A percentile compares a stretch with the other conserved stretches of the same genome.
Conservation (phyloP, 2,888 invertebrate species). For the Sipunculus nudus region DNA sequence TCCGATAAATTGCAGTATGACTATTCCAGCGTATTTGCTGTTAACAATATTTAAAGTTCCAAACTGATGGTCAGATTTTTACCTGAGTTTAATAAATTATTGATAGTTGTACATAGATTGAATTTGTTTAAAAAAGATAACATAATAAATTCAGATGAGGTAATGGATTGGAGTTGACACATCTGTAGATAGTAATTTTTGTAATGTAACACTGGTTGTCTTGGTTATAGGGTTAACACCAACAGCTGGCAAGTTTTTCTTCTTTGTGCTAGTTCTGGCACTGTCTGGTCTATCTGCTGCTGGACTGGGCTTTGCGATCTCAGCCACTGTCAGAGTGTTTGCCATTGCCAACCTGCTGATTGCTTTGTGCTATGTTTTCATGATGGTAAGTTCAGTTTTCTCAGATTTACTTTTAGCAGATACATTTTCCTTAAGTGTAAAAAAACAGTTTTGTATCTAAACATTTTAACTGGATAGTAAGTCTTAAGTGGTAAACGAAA, state of each 20-base stretch:
- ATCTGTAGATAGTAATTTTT: background rate
- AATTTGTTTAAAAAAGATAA: no score
- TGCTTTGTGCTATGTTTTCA: slow-evolving; percentile 61
- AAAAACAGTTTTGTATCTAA: no score
- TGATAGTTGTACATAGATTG: no score
- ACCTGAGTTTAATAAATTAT: no score
- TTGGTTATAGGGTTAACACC: background rate
- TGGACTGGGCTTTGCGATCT: slow-evolving; percentile 58
- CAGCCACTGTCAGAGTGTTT: slow-evolving; percentile 56
- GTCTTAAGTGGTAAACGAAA: no score
- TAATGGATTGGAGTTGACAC: background rate
- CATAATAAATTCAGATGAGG: background rate
- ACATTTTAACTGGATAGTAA: no score
- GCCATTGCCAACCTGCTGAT: slow-evolving; percentile 61
- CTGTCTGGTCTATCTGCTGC: slow-evolving; percentile 58
- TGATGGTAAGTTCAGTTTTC: slow-evolving; percentile 55
- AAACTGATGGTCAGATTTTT: no score
- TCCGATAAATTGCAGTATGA: no score
- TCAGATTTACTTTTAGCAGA: background rate
- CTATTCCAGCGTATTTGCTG: no score
- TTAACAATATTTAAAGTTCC: no score
- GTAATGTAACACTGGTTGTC: background rate
- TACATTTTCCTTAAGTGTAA: slow-evolving; percentile 45
- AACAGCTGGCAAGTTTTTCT: slow-evolving; percentile 56
- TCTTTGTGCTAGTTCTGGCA: slow-evolving; percentile 57